Percentiles rank a stretch among this genome's conserved stretches.
These are phyloP conservation scores for Heliconius hortense DNA, from an alignment of 2,888 invertebrate species.

Conservation along the genomic window DNA sequence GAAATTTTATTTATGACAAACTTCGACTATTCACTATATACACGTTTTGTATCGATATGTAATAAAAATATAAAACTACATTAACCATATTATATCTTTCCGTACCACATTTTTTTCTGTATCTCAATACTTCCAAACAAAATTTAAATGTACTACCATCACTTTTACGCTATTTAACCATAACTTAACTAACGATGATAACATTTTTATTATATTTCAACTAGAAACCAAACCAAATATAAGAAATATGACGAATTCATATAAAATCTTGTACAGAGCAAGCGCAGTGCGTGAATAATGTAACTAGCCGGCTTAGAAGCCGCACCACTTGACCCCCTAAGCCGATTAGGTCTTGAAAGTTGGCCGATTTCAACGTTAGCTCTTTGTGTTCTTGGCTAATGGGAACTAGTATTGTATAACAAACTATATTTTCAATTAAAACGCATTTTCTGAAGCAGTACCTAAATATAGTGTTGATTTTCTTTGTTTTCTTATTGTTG, in stretches of 20 bases:
- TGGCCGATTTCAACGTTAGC: slow-evolving; percentile 28
- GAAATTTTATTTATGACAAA: too few relatives aligned
- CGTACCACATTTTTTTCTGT: too few relatives aligned
- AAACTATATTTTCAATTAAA: neutral
- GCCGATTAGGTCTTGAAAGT: slow-evolving; percentile 61
- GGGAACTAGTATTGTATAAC: neutral
- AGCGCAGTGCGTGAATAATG: slow-evolving; percentile 53
- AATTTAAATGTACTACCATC: too few relatives aligned
- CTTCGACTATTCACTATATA: too few relatives aligned
- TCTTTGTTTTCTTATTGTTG: neutral
- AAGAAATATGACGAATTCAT: slow-evolving; percentile 18
- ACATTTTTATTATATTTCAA: too few relatives aligned
- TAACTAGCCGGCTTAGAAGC: slow-evolving; percentile 67
- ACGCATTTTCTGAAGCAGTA: neutral
- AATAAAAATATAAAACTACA: too few relatives aligned
- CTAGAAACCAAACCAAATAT: neutral
- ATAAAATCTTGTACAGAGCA: slow-evolving; percentile 11
- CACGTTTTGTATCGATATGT: too few relatives aligned
- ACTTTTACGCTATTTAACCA: too few relatives aligned
- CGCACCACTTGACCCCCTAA: slow-evolving; percentile 72
- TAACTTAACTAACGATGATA: too few relatives aligned
- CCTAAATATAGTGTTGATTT: neutral
- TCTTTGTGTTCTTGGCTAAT: slow-evolving; percentile 21
- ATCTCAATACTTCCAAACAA: too few relatives aligned
- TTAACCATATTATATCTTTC: too few relatives aligned